A percentile compares a stretch with the other conserved stretches of the same genome.
Evolutionary conservation across 2,797 vertebrate genomes (phyloP).

Genomic region (Staurois parvus): DNA sequence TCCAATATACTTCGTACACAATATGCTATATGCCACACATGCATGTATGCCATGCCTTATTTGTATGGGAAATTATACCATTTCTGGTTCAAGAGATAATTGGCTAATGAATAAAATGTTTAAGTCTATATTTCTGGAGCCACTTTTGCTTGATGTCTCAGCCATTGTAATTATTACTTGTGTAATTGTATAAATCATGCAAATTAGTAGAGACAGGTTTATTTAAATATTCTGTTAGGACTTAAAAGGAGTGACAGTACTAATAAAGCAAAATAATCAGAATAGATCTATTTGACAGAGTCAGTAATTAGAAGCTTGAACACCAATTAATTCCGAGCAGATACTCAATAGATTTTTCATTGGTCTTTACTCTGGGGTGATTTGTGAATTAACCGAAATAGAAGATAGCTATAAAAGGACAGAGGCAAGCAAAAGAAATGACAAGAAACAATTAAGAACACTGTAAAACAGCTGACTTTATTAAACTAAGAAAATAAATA

Average conservation of each 20-base stretch:
- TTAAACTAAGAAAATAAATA: background rate
- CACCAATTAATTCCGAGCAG: slow-evolving; percentile 68
- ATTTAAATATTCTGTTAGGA: slow-evolving; percentile 71
- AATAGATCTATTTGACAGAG: slow-evolving; percentile 72
- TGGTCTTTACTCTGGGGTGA: slow-evolving; percentile 49
- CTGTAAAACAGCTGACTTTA: slow-evolving; percentile 6
- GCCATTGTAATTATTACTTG: slow-evolving; percentile 68
- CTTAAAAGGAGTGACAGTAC: slow-evolving; percentile 68
- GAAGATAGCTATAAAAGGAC: slow-evolving; percentile 14
- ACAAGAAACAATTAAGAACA: slow-evolving; percentile 18
- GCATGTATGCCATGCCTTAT: background rate
- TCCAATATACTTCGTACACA: background rate
- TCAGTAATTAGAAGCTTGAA: slow-evolving; percentile 71
- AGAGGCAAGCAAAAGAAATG: slow-evolving; percentile 7
- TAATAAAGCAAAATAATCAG: slow-evolving; percentile 73
- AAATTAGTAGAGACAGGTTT: slow-evolving; percentile 72
- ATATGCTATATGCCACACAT: background rate
- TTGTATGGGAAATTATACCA: background rate
- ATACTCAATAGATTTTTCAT: slow-evolving; percentile 53
- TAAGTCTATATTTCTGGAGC: slow-evolving; percentile 39
- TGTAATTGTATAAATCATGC: slow-evolving; percentile 66
- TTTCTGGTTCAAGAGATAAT: slow-evolving; percentile 43
- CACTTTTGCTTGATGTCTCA: slow-evolving; percentile 60
- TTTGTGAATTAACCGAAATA: slow-evolving; percentile 43
- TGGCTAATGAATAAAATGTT: slow-evolving; percentile 43